These are phyloP conservation scores for Iselma pallidipennis DNA, from an alignment of 2,888 invertebrate genomes.

Conservation along the genomic window DNA sequence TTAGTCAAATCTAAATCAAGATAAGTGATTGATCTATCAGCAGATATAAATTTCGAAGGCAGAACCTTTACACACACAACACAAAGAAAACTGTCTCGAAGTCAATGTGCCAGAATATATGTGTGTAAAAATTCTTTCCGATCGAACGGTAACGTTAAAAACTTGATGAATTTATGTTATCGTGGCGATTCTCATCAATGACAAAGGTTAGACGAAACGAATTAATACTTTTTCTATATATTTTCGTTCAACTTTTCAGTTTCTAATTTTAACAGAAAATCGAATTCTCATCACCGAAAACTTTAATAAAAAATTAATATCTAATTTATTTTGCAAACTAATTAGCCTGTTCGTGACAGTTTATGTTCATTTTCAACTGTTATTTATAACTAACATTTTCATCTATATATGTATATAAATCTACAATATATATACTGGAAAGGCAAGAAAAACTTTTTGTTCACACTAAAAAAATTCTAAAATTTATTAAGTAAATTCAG, in stretches of 20 bases:
- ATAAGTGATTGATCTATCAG: no score
- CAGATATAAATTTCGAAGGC: neutral
- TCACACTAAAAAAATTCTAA: neutral
- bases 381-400: no score
- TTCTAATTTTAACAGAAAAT: constrained; percentile 21
- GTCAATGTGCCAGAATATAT: no score
- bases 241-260: no score
- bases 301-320: constrained; percentile 12
- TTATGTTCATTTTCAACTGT: constrained; percentile 19
- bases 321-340: constrained; percentile 22
- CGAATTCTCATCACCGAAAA: constrained; percentile 15
- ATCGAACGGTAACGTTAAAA: constrained; percentile 8
- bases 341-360: constrained; percentile 24
- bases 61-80: no score
- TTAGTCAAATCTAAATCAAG: no score
- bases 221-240: constrained; percentile 26
- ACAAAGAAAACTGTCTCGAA: no score
- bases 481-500: neutral
- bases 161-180: constrained; percentile 26
- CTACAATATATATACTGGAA: no score
- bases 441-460: no score
- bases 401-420: no score
- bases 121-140: neutral
- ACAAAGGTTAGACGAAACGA: constrained; percentile 23
- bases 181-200: no score